These are phyloP conservation scores for Nothobranchius furzeri DNA, from an alignment of 2,113 vertebrate genomes.

Conservation along the genomic window DNA sequence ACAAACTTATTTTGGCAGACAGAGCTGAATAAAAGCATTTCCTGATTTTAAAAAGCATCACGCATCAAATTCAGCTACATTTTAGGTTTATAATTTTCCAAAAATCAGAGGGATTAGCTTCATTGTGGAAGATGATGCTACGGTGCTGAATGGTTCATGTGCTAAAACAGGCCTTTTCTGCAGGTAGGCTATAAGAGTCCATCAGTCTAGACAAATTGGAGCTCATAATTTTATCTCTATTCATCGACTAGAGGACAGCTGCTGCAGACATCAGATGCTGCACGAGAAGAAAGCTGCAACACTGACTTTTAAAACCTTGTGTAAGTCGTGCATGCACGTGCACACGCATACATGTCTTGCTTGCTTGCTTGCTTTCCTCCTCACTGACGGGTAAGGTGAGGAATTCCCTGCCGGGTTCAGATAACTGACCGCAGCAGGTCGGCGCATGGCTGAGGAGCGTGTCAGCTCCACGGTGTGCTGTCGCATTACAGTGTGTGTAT, in stretches of 20 bases:
- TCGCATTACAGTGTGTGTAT: constrained; percentile 72
- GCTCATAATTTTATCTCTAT: neutral
- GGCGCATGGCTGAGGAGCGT: constrained; percentile 45
- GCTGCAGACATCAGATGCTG: constrained; percentile 25
- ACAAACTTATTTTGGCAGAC: no score
- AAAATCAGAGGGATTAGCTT: no score
- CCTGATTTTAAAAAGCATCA: no score
- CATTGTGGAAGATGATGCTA: no score
- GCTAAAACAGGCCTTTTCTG: no score
- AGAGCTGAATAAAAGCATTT: no score
- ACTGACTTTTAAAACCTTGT: constrained; percentile 4
- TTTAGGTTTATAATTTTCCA: no score
- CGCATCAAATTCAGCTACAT: no score
- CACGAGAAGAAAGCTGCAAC: constrained; percentile 25
- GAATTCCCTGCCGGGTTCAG: constrained; percentile 69
- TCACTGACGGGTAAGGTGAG: constrained; percentile 41
- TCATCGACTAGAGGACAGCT: constrained; percentile 10
- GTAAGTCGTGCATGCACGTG: neutral
- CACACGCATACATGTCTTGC: neutral
- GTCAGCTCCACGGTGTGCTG: constrained; percentile 51
- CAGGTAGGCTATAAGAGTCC: no score
- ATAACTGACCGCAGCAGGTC: constrained; percentile 67
- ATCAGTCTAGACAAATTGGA: neutral
- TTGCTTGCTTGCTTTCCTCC: neutral
- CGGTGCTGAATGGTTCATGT: no score